These are phyloP conservation scores for Spodoptera littoralis DNA, from an alignment of 2,888 invertebrate genomes.

Conservation along the genomic window DNA sequence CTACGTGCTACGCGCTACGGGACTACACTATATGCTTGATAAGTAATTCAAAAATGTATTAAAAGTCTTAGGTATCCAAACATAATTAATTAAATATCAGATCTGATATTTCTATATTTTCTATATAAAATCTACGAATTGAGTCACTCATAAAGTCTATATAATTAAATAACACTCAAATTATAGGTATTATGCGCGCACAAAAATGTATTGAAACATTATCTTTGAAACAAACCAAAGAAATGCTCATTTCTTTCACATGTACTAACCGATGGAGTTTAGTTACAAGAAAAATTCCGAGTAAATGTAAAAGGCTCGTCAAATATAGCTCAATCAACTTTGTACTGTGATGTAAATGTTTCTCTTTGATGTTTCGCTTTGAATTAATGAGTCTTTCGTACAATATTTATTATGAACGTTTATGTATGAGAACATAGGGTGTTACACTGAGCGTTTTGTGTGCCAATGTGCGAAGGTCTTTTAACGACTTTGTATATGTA, in stretches of 20 bases:
- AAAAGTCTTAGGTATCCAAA: too few relatives aligned
- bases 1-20: constrained; percentile 2
- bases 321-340: constrained; percentile 47
- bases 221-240: too few relatives aligned
- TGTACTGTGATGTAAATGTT: constrained; percentile 43
- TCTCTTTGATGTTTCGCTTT: constrained; percentile 38
- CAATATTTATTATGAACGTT: constrained; percentile 25
- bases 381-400: constrained; percentile 42
- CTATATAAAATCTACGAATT: too few relatives aligned
- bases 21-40: constrained; percentile 3
- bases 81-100: too few relatives aligned
- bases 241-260: constrained; percentile 6
- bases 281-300: constrained; percentile 30
- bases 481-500: constrained; percentile 13
- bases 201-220: too few relatives aligned
- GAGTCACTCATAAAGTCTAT: too few relatives aligned
- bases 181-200: too few relatives aligned
- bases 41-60: too few relatives aligned
- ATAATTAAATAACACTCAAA: too few relatives aligned
- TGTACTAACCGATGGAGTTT: constrained; percentile 12
- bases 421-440: constrained; percentile 17
- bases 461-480: constrained; percentile 14
- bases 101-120: too few relatives aligned
- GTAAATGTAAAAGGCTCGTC: constrained; percentile 19
- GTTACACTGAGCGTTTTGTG: background rate